Evolutionary conservation across 2,888 invertebrate genomes (phyloP).

Genomic region (Rugalucina vietnamica): DNA sequence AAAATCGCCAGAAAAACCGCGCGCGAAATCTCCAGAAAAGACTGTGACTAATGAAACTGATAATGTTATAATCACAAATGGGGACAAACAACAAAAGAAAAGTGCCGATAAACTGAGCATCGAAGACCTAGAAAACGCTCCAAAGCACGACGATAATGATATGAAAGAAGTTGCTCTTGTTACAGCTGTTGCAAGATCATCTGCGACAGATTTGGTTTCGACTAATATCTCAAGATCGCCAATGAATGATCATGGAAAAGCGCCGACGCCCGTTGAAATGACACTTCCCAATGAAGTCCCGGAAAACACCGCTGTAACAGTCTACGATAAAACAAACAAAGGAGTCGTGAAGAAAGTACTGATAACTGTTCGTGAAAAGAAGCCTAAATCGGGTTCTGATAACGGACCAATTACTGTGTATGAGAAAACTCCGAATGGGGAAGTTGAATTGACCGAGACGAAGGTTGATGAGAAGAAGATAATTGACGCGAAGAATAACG

Average conservation of each 20-base stretch:
- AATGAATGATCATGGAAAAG: no score
- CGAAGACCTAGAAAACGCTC: background rate
- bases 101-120: background rate
- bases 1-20: no score
- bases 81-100: no score
- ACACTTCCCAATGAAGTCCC: background rate
- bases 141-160: background rate
- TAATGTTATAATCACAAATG: no score
- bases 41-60: no score
- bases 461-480: background rate
- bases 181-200: background rate
- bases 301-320: background rate
- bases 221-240: no score
- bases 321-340: background rate
- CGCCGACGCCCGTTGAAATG: background rate
- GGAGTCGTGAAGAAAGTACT: constrained; percentile 1
- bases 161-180: background rate
- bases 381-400: background rate
- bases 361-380: background rate
- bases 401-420: background rate
- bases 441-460: background rate
- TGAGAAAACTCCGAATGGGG: background rate
- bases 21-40: no score
- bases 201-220: no score
- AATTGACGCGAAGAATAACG: background rate